Percentiles rank a stretch among this genome's conserved stretches.
Evolutionary conservation across 2,113 vertebrate species (phyloP).

Genomic region (Lipotes vexillifer): DNA sequence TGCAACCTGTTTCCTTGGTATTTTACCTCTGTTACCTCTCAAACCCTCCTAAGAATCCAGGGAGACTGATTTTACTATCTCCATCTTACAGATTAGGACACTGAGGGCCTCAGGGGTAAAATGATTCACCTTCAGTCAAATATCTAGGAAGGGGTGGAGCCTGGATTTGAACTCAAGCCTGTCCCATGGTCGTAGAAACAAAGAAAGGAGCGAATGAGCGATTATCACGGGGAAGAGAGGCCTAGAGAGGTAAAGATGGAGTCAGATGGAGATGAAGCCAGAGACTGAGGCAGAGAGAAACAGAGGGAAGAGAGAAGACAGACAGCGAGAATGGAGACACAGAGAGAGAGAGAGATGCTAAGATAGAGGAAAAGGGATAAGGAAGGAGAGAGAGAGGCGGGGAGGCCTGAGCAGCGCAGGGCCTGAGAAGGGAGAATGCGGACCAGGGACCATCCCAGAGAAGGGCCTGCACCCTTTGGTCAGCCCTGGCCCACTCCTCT

Average conservation of each 20-base stretch:
- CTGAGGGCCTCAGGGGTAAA: background rate
- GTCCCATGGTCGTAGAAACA: fast-evolving
- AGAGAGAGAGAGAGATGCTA: background rate
- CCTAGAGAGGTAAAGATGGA: background rate
- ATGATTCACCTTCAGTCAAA: background rate
- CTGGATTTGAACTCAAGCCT: background rate
- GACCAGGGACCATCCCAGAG: background rate
- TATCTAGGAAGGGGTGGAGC: background rate
- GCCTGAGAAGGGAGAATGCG: background rate
- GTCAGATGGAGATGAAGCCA: background rate
- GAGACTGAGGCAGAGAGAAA: background rate
- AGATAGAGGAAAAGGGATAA: background rate
- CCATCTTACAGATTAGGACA: background rate
- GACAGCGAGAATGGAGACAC: background rate
- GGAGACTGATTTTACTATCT: too few species aligned
- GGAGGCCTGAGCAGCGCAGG: background rate
- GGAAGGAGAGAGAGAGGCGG: conserved; percentile 5
- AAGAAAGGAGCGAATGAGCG: background rate
- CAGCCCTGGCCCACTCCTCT: conserved; percentile 46
- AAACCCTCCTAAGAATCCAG: background rate
- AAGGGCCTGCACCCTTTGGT: background rate
- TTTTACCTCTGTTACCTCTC: too few species aligned
- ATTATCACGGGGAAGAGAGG: background rate
- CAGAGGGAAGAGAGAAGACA: too few species aligned
- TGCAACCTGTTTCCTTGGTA: fast-evolving